phyloP scores from a whole-genome alignment of 2,113 vertebrate species.

The Podiceps cristatus region DNA sequence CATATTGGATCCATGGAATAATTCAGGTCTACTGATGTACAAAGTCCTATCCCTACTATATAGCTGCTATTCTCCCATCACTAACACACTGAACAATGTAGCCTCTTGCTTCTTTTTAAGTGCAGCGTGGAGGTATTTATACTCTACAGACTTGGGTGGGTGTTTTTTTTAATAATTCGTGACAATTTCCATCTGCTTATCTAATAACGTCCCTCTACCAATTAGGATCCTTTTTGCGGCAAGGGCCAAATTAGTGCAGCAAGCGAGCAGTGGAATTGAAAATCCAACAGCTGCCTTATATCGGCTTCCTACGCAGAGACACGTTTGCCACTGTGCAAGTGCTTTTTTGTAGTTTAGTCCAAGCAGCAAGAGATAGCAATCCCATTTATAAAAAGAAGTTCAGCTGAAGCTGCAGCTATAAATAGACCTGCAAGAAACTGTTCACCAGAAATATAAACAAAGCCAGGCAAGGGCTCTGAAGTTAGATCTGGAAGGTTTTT shows the following conservation, averaged over 20 bases:
- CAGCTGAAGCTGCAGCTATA: slow-evolving; percentile 26
- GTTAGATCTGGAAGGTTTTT: neutral
- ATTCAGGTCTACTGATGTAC: neutral
- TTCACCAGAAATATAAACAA: neutral
- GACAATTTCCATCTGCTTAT: slow-evolving; percentile 31
- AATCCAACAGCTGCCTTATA: slow-evolving; percentile 1
- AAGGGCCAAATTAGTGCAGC: neutral
- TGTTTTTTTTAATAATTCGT: neutral
- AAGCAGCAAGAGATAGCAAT: neutral
- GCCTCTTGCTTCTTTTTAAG: neutral
- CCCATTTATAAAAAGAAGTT: slow-evolving; percentile 29
- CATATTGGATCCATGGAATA: neutral
- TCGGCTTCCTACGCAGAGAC: slow-evolving; percentile 2
- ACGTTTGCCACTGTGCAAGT: neutral
- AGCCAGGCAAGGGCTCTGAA: neutral
- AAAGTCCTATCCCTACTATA: neutral
- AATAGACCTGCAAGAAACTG: neutral
- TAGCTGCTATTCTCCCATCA: neutral
- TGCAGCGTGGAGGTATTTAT: neutral
- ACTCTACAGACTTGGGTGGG: neutral
- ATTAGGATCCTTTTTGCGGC: neutral
- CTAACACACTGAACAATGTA: neutral
- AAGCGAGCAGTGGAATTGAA: neutral
- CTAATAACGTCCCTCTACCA: neutral
- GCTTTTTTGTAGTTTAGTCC: slow-evolving; percentile 25